Percentiles rank a stretch among this genome's conserved stretches.
Conservation (phyloP, 2,113 vertebrate genomes). For the Sapayoa aenigma region DNA sequence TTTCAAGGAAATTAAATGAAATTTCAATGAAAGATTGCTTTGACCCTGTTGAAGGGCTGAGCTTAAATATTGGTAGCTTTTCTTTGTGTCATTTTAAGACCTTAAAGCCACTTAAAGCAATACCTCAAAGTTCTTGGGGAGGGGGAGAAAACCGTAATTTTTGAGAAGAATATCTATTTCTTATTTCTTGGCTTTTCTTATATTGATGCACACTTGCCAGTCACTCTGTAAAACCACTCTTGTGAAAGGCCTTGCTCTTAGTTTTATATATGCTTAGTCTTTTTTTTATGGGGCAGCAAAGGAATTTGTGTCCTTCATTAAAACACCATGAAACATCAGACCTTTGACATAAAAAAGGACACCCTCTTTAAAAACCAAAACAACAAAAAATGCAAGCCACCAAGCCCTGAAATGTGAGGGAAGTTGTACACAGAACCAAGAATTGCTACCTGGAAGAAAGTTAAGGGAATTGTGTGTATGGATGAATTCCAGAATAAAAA, state of each 20-base stretch:
- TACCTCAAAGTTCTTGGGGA: background rate
- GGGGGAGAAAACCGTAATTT: rapidly evolving
- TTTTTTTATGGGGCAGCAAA: background rate
- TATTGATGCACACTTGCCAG: background rate
- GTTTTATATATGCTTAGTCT: background rate
- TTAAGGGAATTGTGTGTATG: background rate
- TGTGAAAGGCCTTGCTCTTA: background rate
- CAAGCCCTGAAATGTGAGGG: background rate
- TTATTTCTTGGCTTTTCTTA: background rate
- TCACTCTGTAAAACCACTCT: background rate
- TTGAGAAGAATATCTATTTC: background rate
- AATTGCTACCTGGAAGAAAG: background rate
- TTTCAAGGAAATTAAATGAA: too few relatives aligned
- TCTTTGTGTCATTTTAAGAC: background rate
- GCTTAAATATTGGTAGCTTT: background rate
- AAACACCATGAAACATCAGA: background rate
- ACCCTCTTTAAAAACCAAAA: background rate
- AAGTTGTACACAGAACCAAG: background rate
- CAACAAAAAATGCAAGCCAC: background rate
- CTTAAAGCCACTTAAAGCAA: background rate
- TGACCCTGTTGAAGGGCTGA: background rate
- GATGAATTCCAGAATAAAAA: background rate
- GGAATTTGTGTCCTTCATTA: background rate
- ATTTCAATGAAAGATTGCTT: background rate
- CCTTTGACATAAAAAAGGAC: background rate